Evolutionary conservation across 64 coral and sea anemone species (phyloP), one percentile per base, ranked within the genome.

Genomic region (Orbicella faveolata): DNA sequence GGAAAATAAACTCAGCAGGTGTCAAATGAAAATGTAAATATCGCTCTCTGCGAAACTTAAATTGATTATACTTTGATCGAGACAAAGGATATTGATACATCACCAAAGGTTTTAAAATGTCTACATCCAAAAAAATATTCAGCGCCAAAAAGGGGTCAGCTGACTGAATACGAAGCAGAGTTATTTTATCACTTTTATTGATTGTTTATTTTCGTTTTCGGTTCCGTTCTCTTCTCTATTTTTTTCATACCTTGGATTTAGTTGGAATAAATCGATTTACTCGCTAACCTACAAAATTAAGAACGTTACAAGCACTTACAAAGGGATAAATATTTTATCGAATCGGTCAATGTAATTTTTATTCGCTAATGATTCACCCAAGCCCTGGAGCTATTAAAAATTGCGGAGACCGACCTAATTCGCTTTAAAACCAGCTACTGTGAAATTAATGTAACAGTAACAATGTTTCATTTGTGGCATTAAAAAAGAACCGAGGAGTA

Each of bases 11-110:
- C 67, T 70, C 67, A 11, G 67, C 67, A 10, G 67, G 67, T 70
- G 67, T 70, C 21, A n/a, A n/a, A 70, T 25, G 67, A 70, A 70
- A 70, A 70, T 70, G 67, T 70, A 70, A 70, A 70, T 70, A 70
- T 70, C 67, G 21, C 67, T 70, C 67, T 70, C 67, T 70, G 2
- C 21, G 67, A 70, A 70, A 70, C 21, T n/a, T 70, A 70, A 70
- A 70, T 33, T 26, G 9, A 70, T 70, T 11, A 26, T 5, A 70
- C 2, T 70, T 70, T 70, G 25, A 70, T 70, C 21, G 11, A 26
- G 67, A 70, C 67, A 70, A 68, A 68, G 30, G 67, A 25, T 70
- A 70, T n/a, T 70, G 67, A 70, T 70, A 26, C 67, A 70, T 20
- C 25, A 70, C 25, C 20, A 9, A 70, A n/a, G 67, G 4, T 23